Percentiles rank a stretch among this genome's conserved stretches.
Conservation (phyloP, 53 echinoderm and acorn worm species). For the Crossaster papposus region DNA sequence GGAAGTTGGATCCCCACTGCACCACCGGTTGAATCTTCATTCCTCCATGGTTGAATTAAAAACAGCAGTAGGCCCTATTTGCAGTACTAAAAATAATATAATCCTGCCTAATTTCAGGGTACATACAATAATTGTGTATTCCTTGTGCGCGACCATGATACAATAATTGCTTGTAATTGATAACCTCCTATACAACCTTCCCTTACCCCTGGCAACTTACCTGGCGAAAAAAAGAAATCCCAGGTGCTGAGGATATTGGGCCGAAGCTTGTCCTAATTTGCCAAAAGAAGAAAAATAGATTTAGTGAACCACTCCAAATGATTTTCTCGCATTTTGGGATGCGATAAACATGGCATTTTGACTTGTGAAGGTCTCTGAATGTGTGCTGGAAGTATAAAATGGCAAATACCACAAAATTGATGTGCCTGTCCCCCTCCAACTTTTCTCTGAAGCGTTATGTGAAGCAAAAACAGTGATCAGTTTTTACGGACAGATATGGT, state of each 20-base stretch:
- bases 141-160: conserved; percentile 14
- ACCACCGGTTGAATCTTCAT: too few relatives aligned
- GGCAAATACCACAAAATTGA: too few relatives aligned
- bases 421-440: too few relatives aligned
- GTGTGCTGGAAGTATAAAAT: too few relatives aligned
- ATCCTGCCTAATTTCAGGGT: conserved; percentile 14
- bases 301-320: background rate
- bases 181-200: conserved; percentile 45
- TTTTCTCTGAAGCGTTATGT: too few relatives aligned
- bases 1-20: too few relatives aligned
- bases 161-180: conserved; percentile 21
- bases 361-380: background rate
- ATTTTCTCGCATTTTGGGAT: background rate
- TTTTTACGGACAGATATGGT: too few relatives aligned
- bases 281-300: background rate
- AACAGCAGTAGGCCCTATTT: too few relatives aligned
- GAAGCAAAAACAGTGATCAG: too few relatives aligned
- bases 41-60: too few relatives aligned
- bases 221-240: background rate
- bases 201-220: conserved; percentile 12
- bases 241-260: background rate
- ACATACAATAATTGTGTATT: conserved; percentile 41
- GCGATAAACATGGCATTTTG: background rate
- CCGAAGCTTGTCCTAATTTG: background rate
- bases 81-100: background rate